Evolutionary conservation across 2,797 vertebrate species (phyloP), one percentile per base, ranked within the genome.

Genomic region (Myripristis jacobus): DNA sequence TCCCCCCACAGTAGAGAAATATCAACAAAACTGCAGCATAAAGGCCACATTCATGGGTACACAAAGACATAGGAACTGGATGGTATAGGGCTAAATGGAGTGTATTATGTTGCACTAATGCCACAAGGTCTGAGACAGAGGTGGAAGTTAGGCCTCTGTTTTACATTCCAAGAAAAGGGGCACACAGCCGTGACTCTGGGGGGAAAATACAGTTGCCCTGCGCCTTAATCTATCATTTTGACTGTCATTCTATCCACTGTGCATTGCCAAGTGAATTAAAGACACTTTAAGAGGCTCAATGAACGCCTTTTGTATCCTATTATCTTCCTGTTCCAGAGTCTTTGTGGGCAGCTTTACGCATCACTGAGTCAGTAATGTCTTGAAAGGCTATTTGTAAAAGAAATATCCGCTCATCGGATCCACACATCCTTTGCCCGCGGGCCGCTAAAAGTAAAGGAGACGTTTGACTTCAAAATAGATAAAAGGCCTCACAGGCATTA

Each of bases 11-110:
- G 75, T 51, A 61, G 80, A 79, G 89, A 92, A 92, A 91, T 92
- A 88, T 92, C 89, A 93, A 92, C 90, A 94, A 88, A 93, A 92
- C 88, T 77, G 73, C 43, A 56, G 79, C 77, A 94, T 89, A 90
- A 89, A 93, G 83, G 74, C 78, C 81, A 86, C 87, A 91, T 94
- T 94, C 90, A 93, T 48, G 43, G 65, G 25, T 9, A 15, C 84
- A 93, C 85, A 93, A 92, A 93, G 86, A 83, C 61, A 77, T 18
- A 15, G 69, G 73, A 85, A 79, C 60, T 72, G 75, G 47, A 88
- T 43, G 84, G 84, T 87, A 88, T 65, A 67, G 36, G 73, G 57
- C 43, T 84, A 77, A 86, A 81, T 63, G 6, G 79, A 79, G 68
- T 67, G 82, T 77, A 86, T 90, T 87, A 80, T 90, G 87, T 82